Conservation (phyloP, 2,888 invertebrate species). For the Amitus sp. region DNA sequence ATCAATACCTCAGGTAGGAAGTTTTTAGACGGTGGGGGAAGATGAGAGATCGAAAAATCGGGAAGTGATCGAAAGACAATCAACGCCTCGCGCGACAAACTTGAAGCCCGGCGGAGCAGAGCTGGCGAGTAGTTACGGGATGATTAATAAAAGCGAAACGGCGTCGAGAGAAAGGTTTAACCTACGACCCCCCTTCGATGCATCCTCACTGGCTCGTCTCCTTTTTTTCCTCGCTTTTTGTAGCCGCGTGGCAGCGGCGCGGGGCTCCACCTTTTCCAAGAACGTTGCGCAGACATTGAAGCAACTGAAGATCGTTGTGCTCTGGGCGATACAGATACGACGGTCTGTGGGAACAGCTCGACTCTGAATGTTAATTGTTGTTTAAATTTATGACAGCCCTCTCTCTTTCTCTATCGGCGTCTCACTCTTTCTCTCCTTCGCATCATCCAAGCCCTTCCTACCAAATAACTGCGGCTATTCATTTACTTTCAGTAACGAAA, state of each 20-base stretch:
- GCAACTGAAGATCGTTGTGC: slow-evolving; percentile 42
- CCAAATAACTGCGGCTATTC: slow-evolving; percentile 53
- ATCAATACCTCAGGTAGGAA: too few species aligned
- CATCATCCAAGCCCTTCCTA: slow-evolving; percentile 40
- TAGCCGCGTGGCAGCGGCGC: slow-evolving; percentile 31
- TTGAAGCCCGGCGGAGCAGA: slow-evolving; percentile 1
- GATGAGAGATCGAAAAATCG: too few species aligned
- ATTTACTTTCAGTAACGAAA: slow-evolving; percentile 43
- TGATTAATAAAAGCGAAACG: slow-evolving; percentile 59
- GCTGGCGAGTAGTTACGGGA: slow-evolving; percentile 32
- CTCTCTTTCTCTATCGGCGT: slow-evolving; percentile 14
- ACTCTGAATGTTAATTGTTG: slow-evolving; percentile 62
- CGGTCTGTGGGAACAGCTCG: slow-evolving; percentile 55
- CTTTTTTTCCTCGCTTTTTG: slow-evolving; percentile 13
- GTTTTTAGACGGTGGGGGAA: too few species aligned
- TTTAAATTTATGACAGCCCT: slow-evolving; percentile 57
- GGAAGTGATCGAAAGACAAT: neutral
- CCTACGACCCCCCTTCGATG: slow-evolving; percentile 48
- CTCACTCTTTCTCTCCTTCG: slow-evolving; percentile 4
- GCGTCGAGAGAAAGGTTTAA: slow-evolving; percentile 61
- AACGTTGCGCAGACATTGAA: slow-evolving; percentile 35
- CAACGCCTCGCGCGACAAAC: neutral
- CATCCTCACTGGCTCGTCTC: slow-evolving; percentile 31
- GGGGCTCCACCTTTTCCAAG: slow-evolving; percentile 44
- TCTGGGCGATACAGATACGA: slow-evolving; percentile 51